Percentiles rank a stretch among this genome's conserved stretches.
Conservation (phyloP, 2,797 vertebrate genomes). For the Falco columbarius region DNA sequence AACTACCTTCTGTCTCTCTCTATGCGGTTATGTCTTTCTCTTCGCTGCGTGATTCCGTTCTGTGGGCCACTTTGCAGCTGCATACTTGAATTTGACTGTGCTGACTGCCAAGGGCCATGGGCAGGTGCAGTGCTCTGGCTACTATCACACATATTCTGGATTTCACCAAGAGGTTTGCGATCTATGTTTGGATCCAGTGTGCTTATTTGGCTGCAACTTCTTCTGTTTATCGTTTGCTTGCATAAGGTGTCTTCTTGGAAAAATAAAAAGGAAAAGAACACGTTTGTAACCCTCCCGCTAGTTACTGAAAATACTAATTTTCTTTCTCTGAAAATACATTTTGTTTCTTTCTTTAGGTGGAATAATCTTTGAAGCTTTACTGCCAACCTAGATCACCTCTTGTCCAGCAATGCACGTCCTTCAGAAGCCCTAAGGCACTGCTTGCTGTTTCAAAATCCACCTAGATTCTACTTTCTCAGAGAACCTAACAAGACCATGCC, state of each 20-base stretch:
- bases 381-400: not conserved
- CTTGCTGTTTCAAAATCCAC: not conserved
- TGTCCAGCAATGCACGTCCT: not conserved
- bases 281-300: not conserved
- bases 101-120: constrained; percentile 46
- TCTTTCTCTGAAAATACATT: not conserved
- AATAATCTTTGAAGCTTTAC: not conserved
- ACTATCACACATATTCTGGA: constrained; percentile 68
- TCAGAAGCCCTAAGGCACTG: not conserved
- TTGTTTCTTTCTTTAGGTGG: not conserved
- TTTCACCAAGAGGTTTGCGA: constrained; percentile 71
- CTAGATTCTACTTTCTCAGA: not conserved
- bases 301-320: not conserved
- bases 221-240: constrained; percentile 76
- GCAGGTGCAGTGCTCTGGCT: not conserved
- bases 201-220: constrained; percentile 40
- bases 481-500: not conserved
- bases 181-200: constrained; percentile 52
- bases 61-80: constrained; percentile 44
- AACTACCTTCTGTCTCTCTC: constrained; percentile 83
- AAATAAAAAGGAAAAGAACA: constrained; percentile 46
- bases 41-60: constrained; percentile 76
- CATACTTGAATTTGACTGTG: constrained; percentile 42
- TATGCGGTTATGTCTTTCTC: constrained; percentile 89
- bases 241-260: constrained; percentile 76